Evolutionary conservation across 2,113 vertebrate species (phyloP).

Genomic region (Stigmatopora argus): DNA sequence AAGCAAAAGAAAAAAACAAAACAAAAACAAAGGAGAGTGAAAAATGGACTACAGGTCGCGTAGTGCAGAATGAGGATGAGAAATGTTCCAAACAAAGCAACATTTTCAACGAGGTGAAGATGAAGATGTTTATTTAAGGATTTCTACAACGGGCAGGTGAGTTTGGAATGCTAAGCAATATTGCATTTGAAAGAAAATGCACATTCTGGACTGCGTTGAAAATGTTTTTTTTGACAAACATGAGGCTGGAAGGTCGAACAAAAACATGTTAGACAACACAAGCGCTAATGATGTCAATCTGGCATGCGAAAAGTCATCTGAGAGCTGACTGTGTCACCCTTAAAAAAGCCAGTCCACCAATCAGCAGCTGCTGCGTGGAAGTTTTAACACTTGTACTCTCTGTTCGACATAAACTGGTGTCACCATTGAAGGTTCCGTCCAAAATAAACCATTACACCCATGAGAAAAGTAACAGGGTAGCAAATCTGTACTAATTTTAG

Average conservation of each 20-base stretch:
- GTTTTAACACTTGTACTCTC: no score
- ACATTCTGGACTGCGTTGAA: not conserved
- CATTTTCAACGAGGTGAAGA: slow-evolving; percentile 20
- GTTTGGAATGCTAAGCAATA: not conserved
- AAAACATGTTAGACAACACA: no score
- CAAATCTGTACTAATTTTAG: no score
- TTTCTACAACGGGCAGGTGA: slow-evolving; percentile 1
- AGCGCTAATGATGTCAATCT: no score
- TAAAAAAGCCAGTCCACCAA: not conserved
- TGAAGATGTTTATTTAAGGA: slow-evolving; percentile 29
- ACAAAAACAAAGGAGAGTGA: slow-evolving; percentile 1
- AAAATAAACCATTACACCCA: no score
- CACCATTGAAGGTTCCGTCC: no score
- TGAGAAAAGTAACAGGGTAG: no score
- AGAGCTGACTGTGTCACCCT: no score
- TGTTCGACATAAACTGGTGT: no score
- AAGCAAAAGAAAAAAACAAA: no score
- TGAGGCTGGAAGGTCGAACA: no score
- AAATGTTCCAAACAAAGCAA: slow-evolving; percentile 43
- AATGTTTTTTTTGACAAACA: not conserved
- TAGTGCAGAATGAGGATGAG: slow-evolving; percentile 22
- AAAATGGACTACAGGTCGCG: slow-evolving; percentile 22
- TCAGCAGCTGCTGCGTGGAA: not conserved
- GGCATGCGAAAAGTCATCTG: no score
- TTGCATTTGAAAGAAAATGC: not conserved